Percentiles rank a stretch among this genome's conserved stretches.
Conservation (phyloP, 1,140 invertebrate genomes). For the Gonioctena quinquepunctata region DNA sequence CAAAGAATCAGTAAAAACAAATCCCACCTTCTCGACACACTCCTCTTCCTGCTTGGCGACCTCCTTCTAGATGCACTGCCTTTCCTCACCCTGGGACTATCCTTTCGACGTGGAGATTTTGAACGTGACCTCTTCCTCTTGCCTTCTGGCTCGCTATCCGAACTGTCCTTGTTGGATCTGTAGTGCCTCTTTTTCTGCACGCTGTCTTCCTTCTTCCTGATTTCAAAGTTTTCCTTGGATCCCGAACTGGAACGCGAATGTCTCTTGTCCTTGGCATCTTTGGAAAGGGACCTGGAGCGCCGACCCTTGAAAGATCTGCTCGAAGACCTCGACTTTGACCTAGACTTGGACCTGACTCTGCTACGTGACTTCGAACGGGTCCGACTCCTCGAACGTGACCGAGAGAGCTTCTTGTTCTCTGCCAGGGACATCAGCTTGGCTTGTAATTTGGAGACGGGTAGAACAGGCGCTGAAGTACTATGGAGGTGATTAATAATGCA, state of each 20-base stretch:
- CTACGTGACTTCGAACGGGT: conserved; percentile 43
- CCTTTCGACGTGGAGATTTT: conserved; percentile 52
- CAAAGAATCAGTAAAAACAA: conserved; percentile 6
- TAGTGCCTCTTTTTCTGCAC: conserved; percentile 84
- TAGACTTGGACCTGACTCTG: conserved; percentile 40
- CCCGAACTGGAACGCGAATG: conserved; percentile 49
- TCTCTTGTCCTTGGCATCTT: conserved; percentile 43
- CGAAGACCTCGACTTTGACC: conserved; percentile 55
- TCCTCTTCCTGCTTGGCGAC: conserved; percentile 48
- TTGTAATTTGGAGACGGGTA: conserved; percentile 63
- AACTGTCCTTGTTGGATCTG: conserved; percentile 80
- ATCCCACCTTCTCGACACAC: conserved; percentile 50
- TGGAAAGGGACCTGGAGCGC: conserved; percentile 37
- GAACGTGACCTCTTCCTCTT: conserved; percentile 51
- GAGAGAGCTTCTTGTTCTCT: conserved; percentile 55
- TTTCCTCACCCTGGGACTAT: conserved; percentile 43
- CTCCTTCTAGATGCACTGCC: conserved; percentile 36
- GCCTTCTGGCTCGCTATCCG: conserved; percentile 61
- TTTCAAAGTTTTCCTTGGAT: conserved; percentile 70
- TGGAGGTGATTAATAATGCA: conserved; percentile 2
- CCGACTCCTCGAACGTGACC: conserved; percentile 45
- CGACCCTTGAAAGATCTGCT: conserved; percentile 32
- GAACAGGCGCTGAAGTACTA: conserved; percentile 53
- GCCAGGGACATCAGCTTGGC: conserved; percentile 66
- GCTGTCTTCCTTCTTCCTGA: conserved; percentile 75